Evolutionary conservation across 2,888 invertebrate species (phyloP).

Genomic region (Tetragonula carbonaria): DNA sequence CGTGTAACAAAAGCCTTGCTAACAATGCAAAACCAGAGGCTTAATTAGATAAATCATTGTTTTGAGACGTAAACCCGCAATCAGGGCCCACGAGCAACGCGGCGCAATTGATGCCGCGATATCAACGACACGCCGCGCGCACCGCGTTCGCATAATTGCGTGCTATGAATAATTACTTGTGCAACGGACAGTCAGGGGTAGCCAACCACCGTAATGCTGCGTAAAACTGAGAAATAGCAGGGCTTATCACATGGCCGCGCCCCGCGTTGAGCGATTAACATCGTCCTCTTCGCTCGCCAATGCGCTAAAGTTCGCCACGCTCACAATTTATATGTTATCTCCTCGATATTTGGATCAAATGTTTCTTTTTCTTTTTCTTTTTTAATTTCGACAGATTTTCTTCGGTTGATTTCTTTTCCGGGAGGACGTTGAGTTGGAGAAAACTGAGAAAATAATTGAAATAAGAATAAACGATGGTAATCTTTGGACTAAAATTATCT

Average conservation of each 20-base stretch:
- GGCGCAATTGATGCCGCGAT: conserved; percentile 77
- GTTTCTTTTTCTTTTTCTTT: too few species aligned
- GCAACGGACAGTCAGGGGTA: conserved; percentile 59
- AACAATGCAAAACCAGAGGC: conserved; percentile 77
- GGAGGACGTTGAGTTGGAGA: too few species aligned
- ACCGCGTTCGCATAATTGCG: conserved; percentile 79
- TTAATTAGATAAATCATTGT: conserved; percentile 82
- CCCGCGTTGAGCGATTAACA: conserved; percentile 34
- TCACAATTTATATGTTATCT: not conserved
- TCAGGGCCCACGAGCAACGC: conserved; percentile 73
- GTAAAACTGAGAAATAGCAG: conserved; percentile 8
- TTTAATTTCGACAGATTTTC: not conserved
- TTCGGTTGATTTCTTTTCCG: not conserved
- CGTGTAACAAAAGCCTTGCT: conserved; percentile 68
- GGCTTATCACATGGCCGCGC: conserved; percentile 37
- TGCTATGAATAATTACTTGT: conserved; percentile 81
- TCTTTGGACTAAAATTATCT: not conserved
- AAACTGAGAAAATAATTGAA: not conserved
- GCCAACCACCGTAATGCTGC: conserved; percentile 51
- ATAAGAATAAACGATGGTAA: not conserved
- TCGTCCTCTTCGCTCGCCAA: conserved; percentile 21
- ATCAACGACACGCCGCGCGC: conserved; percentile 73
- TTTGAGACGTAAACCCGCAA: conserved; percentile 79
- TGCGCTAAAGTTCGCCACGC: not conserved
- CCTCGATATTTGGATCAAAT: not conserved